Evolutionary conservation across 2,888 invertebrate genomes (phyloP).

Genomic region (Nemotelus pantherinus): DNA sequence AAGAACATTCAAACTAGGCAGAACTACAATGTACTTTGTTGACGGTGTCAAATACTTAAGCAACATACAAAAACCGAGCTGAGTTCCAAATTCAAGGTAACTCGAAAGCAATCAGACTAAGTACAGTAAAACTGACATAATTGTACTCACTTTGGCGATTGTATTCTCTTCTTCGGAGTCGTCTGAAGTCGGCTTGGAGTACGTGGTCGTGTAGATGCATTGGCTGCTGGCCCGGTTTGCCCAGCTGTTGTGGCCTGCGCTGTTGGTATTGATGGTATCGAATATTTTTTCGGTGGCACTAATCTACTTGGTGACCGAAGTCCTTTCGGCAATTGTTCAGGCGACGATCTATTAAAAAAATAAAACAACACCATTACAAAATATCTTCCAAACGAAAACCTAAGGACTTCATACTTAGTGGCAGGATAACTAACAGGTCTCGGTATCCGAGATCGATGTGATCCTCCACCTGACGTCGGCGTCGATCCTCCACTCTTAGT

Average conservation of each 20-base stretch:
- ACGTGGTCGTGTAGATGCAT: conserved; percentile 51
- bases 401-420: conserved; percentile 60
- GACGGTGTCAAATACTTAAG: no score
- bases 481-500: conserved; percentile 65
- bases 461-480: conserved; percentile 61
- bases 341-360: conserved; percentile 9
- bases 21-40: no score
- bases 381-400: not conserved
- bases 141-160: conserved; percentile 60
- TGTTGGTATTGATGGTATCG: conserved; percentile 54
- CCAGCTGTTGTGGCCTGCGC: conserved; percentile 49
- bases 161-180: conserved; percentile 61
- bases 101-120: no score
- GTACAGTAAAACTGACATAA: not conserved
- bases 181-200: conserved; percentile 54
- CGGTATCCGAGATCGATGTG: conserved; percentile 63
- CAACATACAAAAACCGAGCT: no score
- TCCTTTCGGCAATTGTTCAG: conserved; percentile 58
- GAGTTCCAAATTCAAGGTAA: no score
- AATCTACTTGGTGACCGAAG: conserved; percentile 64
- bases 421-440: conserved; percentile 65
- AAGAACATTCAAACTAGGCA: no score
- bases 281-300: conserved; percentile 63
- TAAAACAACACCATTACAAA: not conserved
- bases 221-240: conserved; percentile 60